Conservation (phyloP, 2,888 invertebrate genomes). For the Cordilura impudica region DNA sequence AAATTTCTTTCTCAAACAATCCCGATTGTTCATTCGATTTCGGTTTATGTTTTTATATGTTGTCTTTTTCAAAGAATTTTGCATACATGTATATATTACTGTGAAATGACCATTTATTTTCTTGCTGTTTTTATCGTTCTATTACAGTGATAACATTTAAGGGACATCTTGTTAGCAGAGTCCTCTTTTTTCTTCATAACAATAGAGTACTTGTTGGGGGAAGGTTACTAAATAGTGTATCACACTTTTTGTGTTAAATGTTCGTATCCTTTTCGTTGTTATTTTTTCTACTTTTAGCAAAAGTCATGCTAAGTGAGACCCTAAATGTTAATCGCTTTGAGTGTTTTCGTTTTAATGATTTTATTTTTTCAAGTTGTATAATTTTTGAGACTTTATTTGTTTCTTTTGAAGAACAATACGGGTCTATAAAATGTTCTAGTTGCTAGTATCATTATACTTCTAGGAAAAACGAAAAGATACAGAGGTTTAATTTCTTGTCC, state of each 20-base stretch:
- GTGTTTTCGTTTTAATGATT: neutral
- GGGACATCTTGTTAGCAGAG: neutral
- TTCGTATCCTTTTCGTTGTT: neutral
- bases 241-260: neutral
- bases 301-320: neutral
- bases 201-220: neutral
- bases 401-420: too few species aligned
- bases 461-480: too few species aligned
- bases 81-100: neutral
- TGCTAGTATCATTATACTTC: too few species aligned
- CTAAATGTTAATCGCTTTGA: neutral
- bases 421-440: too few species aligned
- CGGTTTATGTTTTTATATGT: neutral
- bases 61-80: too few species aligned
- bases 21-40: constrained; percentile 13
- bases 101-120: neutral
- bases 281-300: neutral
- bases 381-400: too few species aligned
- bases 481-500: too few species aligned
- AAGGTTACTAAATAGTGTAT: neutral
- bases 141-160: neutral
- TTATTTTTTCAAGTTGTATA: neutral
- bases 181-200: neutral
- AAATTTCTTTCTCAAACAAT: neutral
- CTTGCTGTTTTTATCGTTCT: neutral